These are phyloP conservation scores for Cynoglossus semilaevis DNA, from an alignment of 2,113 vertebrate species.

Conservation along the genomic window DNA sequence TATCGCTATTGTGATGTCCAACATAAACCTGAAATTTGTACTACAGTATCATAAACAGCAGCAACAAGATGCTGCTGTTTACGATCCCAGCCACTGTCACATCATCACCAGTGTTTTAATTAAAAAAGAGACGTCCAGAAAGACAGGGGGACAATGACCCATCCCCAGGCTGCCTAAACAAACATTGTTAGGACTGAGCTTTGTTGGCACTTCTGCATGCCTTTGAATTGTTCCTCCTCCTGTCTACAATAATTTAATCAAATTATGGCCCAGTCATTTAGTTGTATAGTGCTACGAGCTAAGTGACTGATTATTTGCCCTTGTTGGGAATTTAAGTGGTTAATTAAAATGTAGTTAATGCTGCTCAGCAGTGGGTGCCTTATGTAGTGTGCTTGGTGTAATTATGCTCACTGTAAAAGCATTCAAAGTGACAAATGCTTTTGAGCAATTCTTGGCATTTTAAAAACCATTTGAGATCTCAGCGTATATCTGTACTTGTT, in stretches of 20 bases:
- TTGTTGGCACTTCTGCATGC: constrained; percentile 40
- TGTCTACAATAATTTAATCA: constrained; percentile 47
- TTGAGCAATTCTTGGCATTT: no score
- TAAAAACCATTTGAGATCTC: no score
- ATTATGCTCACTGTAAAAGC: not conserved
- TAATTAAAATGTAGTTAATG: not conserved
- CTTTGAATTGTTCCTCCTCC: constrained; percentile 54
- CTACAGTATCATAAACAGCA: not conserved
- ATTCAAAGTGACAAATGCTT: not conserved
- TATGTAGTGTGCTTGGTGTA: not conserved
- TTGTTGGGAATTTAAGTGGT: constrained; percentile 3
- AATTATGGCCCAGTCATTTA: constrained; percentile 51
- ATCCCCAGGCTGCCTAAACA: constrained; percentile 50
- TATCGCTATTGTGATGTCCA: not conserved
- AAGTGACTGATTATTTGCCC: constrained; percentile 31
- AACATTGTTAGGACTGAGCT: constrained; percentile 50
- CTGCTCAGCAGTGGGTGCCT: not conserved
- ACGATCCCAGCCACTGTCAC: constrained; percentile 36
- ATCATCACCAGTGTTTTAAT: constrained; percentile 58
- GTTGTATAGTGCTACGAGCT: constrained; percentile 22
- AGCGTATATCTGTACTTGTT: no score
- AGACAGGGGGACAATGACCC: constrained; percentile 62
- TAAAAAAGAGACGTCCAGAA: constrained; percentile 50
- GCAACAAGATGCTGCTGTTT: constrained; percentile 9
- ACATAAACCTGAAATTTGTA: constrained; percentile 1